Conservation (phyloP, 2,797 vertebrate species). For the Amblyraja radiata region DNA sequence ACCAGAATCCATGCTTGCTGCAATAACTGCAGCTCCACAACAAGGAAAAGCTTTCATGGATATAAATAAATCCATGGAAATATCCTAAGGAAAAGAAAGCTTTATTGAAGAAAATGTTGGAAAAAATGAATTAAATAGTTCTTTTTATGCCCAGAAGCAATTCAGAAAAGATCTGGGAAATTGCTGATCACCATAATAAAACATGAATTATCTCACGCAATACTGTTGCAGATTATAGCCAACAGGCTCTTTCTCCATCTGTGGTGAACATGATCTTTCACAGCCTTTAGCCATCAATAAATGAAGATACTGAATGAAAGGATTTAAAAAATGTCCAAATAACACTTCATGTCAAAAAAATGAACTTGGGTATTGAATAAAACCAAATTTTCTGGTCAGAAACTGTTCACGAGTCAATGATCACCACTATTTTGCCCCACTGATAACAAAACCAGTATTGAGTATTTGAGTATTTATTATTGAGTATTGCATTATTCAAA, state of each 20-base stretch:
- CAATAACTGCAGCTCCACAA: neutral
- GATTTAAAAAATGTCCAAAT: neutral
- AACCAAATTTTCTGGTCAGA: neutral
- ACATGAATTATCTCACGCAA: neutral
- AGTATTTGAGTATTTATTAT: neutral
- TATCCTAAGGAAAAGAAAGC: neutral
- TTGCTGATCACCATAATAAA: neutral
- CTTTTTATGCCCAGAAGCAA: neutral
- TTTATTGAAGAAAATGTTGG: neutral
- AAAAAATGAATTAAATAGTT: neutral
- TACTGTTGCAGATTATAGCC: neutral
- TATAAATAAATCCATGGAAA: neutral
- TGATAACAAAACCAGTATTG: neutral
- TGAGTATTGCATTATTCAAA: neutral
- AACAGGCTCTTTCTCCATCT: neutral
- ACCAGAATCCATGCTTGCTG: neutral
- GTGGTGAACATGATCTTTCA: neutral
- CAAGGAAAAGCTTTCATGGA: neutral
- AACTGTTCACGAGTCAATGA: neutral
- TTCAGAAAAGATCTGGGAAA: neutral
- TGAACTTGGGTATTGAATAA: neutral
- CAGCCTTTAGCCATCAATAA: neutral
- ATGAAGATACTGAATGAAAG: constrained; percentile 5
- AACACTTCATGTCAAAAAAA: neutral
- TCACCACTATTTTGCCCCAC: neutral